A percentile compares a stretch with the other conserved stretches of the same genome.
These are phyloP conservation scores for Hydriomena furcata DNA, from an alignment of 2,888 invertebrate species.

Conservation along the genomic window DNA sequence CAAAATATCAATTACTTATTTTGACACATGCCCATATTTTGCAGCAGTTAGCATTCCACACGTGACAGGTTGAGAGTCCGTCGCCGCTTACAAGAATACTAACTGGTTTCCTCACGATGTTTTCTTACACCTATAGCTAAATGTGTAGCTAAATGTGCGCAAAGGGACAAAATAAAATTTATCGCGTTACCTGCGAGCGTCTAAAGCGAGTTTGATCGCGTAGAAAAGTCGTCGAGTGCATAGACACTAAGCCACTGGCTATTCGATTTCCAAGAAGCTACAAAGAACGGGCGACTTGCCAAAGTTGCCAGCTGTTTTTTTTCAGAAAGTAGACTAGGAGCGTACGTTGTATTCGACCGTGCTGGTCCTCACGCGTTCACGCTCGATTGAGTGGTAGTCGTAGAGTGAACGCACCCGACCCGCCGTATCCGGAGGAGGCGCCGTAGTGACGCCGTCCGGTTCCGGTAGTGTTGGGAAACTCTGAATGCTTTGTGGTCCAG, in stretches of 20 bases:
- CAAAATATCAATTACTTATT: too few relatives aligned
- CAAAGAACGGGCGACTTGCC: constrained; percentile 35
- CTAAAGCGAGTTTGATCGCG: too few relatives aligned
- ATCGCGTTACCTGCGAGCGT: too few relatives aligned
- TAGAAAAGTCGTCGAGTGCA: too few relatives aligned
- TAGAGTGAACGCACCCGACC: constrained; percentile 64
- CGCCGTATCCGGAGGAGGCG: constrained; percentile 66
- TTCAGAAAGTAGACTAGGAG: constrained; percentile 9
- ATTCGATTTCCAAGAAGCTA: constrained; percentile 29
- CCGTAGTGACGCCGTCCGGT: constrained; percentile 72
- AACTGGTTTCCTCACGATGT: too few relatives aligned
- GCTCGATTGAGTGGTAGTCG: constrained; percentile 58
- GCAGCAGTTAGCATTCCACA: too few relatives aligned
- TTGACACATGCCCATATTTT: too few relatives aligned
- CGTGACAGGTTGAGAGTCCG: too few relatives aligned
- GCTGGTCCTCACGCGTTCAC: constrained; percentile 55
- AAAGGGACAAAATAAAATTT: too few relatives aligned
- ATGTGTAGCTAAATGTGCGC: too few relatives aligned
- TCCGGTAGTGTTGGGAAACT: constrained; percentile 41
- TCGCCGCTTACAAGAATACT: too few relatives aligned
- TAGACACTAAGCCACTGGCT: constrained; percentile 36
- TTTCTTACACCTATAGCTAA: too few relatives aligned
- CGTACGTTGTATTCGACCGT: constrained; percentile 44
- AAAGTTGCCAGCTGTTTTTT: constrained; percentile 33
- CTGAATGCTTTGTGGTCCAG: constrained; percentile 16